A percentile compares a stretch with the other conserved stretches of the same genome.
phyloP scores from a whole-genome alignment of 2,113 vertebrate species.

The Perca flavescens region DNA sequence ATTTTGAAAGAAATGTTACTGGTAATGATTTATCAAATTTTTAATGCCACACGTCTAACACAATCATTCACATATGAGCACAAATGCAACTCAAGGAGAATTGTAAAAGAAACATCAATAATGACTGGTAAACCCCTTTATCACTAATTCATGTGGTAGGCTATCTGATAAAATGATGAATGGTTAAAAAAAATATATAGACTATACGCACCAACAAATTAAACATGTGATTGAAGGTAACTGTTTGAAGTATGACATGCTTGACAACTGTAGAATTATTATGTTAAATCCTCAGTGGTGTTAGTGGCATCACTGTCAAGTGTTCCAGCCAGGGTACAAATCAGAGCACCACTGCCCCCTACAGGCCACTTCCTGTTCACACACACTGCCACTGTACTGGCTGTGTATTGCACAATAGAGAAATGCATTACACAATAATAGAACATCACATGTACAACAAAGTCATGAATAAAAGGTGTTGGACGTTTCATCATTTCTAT shows the following conservation, averaged over 20 bases:
- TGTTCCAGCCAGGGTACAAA: not conserved
- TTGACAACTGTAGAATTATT: conserved; percentile 30
- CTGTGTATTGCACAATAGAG: conserved; percentile 17
- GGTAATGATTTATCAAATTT: conserved; percentile 32
- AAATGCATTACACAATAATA: conserved; percentile 1
- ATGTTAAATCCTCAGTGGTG: not conserved
- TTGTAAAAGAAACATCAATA: not conserved
- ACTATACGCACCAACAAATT: not conserved
- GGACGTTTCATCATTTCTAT: not conserved
- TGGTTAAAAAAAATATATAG: not conserved
- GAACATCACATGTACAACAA: conserved; percentile 1
- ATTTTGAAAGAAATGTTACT: conserved; percentile 24
- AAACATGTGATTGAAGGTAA: not conserved
- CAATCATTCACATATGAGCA: conserved; percentile 32
- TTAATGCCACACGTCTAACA: conserved; percentile 52
- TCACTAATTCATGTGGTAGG: not conserved
- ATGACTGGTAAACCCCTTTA: not conserved
- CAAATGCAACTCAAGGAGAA: conserved; percentile 5
- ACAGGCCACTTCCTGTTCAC: conserved; percentile 14
- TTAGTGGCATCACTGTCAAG: not conserved
- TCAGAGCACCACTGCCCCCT: conserved; percentile 52
- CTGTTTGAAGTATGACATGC: conserved; percentile 44
- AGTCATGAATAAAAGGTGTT: not conserved
- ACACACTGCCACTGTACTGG: not conserved
- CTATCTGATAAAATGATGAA: conserved; percentile 4